Evolutionary conservation across 2,797 vertebrate genomes (phyloP).

Genomic region (Fundulus diaphanus): DNA sequence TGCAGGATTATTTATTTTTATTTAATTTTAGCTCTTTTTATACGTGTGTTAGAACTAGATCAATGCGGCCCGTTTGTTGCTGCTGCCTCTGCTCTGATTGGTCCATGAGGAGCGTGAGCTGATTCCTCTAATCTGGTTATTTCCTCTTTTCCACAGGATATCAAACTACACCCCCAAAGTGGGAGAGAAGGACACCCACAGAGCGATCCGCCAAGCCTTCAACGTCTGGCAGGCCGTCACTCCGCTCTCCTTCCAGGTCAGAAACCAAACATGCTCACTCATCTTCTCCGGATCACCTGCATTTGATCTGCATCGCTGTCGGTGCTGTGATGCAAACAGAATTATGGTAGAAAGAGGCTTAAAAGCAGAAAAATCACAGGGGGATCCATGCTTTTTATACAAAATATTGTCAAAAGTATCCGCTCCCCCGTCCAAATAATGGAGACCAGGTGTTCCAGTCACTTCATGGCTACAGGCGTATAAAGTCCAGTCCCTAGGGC

Average conservation of each 20-base stretch:
- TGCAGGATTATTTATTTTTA: background rate
- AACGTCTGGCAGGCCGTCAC: constrained; percentile 98
- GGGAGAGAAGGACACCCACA: constrained; percentile 93
- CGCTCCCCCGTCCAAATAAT: too few species aligned
- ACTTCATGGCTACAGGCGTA: too few species aligned
- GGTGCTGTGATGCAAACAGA: too few species aligned
- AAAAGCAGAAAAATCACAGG: too few species aligned
- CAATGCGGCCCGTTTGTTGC: background rate
- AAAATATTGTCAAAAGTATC: too few species aligned
- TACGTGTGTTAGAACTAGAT: background rate
- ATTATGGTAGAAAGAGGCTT: too few species aligned
- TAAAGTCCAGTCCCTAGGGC: too few species aligned
- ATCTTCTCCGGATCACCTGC: too few species aligned
- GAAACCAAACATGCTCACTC: background rate
- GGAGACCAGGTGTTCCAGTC: too few species aligned
- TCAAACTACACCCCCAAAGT: constrained; percentile 99
- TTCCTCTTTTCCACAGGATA: constrained; percentile 79
- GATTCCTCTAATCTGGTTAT: background rate
- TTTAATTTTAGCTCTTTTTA: background rate
- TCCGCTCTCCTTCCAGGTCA: constrained; percentile 91
- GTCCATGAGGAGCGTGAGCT: background rate
- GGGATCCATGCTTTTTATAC: too few species aligned
- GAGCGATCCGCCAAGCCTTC: constrained; percentile 96
- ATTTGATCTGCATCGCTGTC: too few species aligned
- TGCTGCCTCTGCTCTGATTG: background rate